phyloP scores from a whole-genome alignment of 2,888 invertebrate genomes.

The Willowsia nigromaculata region DNA sequence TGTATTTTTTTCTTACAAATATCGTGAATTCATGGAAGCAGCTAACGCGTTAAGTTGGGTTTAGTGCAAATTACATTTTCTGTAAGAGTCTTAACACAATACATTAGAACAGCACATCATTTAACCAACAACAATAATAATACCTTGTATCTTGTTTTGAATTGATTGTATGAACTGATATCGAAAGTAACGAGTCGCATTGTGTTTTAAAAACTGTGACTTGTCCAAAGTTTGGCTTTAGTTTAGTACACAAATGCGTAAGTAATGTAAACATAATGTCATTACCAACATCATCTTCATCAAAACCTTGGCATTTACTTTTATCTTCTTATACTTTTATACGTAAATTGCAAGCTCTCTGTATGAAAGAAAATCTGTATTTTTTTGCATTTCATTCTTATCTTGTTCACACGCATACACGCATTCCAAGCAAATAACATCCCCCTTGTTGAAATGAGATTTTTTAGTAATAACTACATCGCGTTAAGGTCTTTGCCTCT shows the following conservation, averaged over 20 bases:
- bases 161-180: slow-evolving; percentile 7
- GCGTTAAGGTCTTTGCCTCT: slow-evolving; percentile 61
- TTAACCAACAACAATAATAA: neutral
- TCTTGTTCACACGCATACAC: neutral
- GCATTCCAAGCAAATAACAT: slow-evolving; percentile 28
- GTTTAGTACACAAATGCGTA: slow-evolving; percentile 17
- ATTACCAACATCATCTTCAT: slow-evolving; percentile 55
- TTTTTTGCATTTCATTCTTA: neutral
- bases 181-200: slow-evolving; percentile 32
- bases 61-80: slow-evolving; percentile 21
- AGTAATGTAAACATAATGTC: slow-evolving; percentile 46
- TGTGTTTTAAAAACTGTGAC: slow-evolving; percentile 18
- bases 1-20: no score
- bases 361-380: neutral
- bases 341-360: neutral
- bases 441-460: slow-evolving; percentile 29
- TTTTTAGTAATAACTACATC: slow-evolving; percentile 23
- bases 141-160: slow-evolving; percentile 24
- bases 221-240: slow-evolving; percentile 16
- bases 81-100: neutral
- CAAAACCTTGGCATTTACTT: slow-evolving; percentile 51
- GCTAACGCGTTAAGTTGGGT: neutral
- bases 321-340: neutral
- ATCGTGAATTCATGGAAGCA: neutral
- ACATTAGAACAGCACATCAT: neutral